Conservation (phyloP, 2,113 vertebrate species). For the Panthera uncia region DNA sequence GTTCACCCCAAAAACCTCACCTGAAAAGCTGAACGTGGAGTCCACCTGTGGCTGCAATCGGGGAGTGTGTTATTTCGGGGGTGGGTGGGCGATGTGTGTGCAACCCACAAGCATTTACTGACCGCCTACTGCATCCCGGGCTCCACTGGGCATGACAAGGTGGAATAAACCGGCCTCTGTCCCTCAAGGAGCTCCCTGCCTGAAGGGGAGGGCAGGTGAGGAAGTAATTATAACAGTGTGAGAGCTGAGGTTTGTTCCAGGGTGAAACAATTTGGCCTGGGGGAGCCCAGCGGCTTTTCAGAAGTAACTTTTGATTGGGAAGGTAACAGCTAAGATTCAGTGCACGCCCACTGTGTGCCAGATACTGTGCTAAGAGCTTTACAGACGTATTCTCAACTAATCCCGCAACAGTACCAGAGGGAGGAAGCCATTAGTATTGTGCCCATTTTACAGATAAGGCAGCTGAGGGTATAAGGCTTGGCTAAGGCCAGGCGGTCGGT, state of each 20-base stretch:
- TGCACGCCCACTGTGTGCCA: not conserved
- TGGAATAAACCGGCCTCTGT: not conserved
- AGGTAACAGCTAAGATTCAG: not conserved
- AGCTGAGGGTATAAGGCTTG: not conserved
- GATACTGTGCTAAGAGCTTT: not conserved
- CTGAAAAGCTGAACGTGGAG: not conserved
- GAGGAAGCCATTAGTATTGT: no score
- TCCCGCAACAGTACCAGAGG: not conserved
- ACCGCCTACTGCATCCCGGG: not conserved
- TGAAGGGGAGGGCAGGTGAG: not conserved
- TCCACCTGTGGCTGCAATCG: not conserved
- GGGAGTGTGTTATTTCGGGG: not conserved
- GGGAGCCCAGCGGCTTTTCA: not conserved
- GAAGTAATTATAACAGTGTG: not conserved
- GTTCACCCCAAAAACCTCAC: not conserved
- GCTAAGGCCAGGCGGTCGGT: not conserved
- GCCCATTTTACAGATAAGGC: not conserved
- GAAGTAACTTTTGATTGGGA: not conserved
- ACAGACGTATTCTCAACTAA: not conserved
- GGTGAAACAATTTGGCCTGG: not conserved
- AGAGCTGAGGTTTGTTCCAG: not conserved
- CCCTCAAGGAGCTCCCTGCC: not conserved
- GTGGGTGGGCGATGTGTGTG: no score
- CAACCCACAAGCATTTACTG: not conserved
- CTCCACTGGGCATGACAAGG: not conserved